Evolutionary conservation across 2,888 invertebrate species (phyloP).

Genomic region (Cerastis leucographa): DNA sequence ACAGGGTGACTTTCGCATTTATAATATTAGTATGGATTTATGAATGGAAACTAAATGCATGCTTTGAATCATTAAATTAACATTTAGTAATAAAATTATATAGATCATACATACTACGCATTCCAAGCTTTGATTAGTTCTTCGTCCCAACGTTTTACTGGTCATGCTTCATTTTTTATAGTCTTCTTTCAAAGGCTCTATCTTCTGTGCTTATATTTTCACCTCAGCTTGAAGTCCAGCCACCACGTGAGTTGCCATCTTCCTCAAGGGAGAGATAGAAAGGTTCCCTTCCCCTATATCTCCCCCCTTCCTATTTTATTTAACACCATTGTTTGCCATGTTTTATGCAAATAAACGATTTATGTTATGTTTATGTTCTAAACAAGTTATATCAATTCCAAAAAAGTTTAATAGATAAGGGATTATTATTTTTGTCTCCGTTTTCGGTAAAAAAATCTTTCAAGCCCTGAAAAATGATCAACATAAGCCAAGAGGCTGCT

Average conservation of each 20-base stretch:
- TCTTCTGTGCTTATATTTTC: neutral
- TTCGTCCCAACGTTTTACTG: neutral
- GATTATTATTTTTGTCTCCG: neutral
- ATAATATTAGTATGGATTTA: too few species aligned
- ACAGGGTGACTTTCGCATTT: too few species aligned
- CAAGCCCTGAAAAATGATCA: neutral
- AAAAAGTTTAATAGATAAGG: neutral
- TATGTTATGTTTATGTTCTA: too few species aligned
- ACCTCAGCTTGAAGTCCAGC: neutral
- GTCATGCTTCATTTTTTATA: neutral
- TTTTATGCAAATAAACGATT: too few species aligned
- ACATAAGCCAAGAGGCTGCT: slow-evolving; percentile 8
- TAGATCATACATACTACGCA: neutral
- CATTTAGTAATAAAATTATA: slow-evolving; percentile 1
- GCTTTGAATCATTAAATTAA: slow-evolving; percentile 23
- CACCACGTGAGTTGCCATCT: neutral
- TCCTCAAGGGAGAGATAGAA: neutral
- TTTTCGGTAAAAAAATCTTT: neutral
- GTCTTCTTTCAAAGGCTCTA: neutral
- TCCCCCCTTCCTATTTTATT: too few species aligned
- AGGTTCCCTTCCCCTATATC: neutral
- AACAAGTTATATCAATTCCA: neutral
- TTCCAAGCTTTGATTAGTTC: neutral
- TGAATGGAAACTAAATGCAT: slow-evolving; percentile 14
- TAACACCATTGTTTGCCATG: too few species aligned